Evolutionary conservation across 2,888 invertebrate genomes (phyloP), one percentile per base, ranked within the genome.

Genomic region (Malthinus flaveolus): DNA sequence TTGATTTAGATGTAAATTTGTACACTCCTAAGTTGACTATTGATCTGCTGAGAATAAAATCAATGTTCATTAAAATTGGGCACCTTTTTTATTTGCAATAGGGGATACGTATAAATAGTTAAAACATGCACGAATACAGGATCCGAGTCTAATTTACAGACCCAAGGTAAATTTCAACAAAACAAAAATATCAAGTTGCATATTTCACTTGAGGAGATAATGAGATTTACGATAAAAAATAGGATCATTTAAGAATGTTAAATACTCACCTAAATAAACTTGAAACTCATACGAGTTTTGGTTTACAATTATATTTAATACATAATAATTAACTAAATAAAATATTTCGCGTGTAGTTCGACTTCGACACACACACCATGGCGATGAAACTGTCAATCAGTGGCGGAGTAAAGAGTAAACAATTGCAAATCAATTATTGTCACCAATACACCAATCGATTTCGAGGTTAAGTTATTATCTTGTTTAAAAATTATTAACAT

Each of bases 31-130:
- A 55, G 56, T 59, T 53, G 56, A 61, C 62, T 66, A 66, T 66
- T 66, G 66, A 66, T 66, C 62, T 64, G 59, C 56, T 56, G 52
- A 58, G 57, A 44, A 59, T 59, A 64, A 66, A 66, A 66, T 66
- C 66, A 66, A 66, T 66, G 66, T 53, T 66, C 57, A 62, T 56
- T 36, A 60, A 49, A 37, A 54, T 42, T 23, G 23, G 15, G 15
- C 12, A 42, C 13, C 6, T 42, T 42, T 13, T 15, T 42, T 23
- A 7, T 23, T 42, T 42, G 15, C 39, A 23, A 23, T 23, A 23
- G 23, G 23, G 23, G 5, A 23, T 23, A 23, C 23, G 2, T 23
- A 23, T 23, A 23, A 23, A 23, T 2, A 23, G 23, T 23, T 23
- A 23, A 23, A 23, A 5, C 23, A 23, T 23, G 23, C 23, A 23